Percentiles rank a stretch among this genome's conserved stretches.
Evolutionary conservation across 2,888 invertebrate genomes (phyloP).

Genomic region (Teleiodes luculella): DNA sequence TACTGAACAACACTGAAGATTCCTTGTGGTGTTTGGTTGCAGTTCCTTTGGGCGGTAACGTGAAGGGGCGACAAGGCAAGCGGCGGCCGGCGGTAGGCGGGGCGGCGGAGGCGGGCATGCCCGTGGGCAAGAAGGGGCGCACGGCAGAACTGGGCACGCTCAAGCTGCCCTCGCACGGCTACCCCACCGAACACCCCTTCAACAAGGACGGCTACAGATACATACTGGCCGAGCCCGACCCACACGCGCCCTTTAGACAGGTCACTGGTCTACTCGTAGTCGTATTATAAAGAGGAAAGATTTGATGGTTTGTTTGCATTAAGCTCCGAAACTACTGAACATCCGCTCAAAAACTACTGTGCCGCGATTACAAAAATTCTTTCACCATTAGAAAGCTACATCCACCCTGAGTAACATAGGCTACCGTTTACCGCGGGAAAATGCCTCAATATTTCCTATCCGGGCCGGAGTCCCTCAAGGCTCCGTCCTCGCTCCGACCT

Average conservation of each 20-base stretch:
- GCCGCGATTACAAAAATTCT: no score
- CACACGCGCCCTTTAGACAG: slow-evolving; percentile 95
- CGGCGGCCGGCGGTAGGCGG: slow-evolving; percentile 86
- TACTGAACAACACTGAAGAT: no score
- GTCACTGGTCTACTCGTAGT: slow-evolving; percentile 57
- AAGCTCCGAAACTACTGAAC: no score
- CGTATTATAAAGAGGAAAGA: no score
- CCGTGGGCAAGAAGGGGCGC: slow-evolving; percentile 85
- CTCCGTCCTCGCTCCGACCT: no score
- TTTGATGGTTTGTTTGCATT: no score
- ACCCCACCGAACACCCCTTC: slow-evolving; percentile 98
- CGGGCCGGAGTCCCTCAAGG: no score
- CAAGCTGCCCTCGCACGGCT: slow-evolving; percentile 94
- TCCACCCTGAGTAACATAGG: no score
- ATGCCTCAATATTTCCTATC: no score
- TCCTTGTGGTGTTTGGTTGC: slow-evolving; percentile 28
- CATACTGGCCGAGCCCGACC: slow-evolving; percentile 97
- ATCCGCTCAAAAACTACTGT: no score
- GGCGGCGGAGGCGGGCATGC: slow-evolving; percentile 87
- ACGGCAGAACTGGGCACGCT: slow-evolving; percentile 84
- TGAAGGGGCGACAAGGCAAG: slow-evolving; percentile 89
- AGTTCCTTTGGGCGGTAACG: slow-evolving; percentile 82
- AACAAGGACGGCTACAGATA: slow-evolving; percentile 99
- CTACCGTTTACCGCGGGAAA: no score
- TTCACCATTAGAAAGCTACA: no score